Percentiles rank a stretch among this genome's conserved stretches.
Evolutionary conservation across 2,113 vertebrate genomes (phyloP).

Genomic region (Hiodon tergisus): DNA sequence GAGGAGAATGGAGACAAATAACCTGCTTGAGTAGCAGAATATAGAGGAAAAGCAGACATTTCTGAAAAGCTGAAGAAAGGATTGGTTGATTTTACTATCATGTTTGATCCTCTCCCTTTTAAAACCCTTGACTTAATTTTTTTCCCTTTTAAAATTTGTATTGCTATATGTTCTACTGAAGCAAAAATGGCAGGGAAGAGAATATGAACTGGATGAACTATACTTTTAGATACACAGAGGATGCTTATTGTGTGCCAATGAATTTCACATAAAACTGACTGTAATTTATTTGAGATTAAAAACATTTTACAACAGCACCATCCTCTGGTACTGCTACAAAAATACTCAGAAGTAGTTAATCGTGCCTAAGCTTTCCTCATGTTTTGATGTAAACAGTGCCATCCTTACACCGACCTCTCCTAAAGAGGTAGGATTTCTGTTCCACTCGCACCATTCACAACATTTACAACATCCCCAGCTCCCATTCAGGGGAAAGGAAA

Average conservation of each 20-base stretch:
- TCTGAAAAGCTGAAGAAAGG: not conserved
- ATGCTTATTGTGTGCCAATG: too few relatives aligned
- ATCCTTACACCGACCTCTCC: not conserved
- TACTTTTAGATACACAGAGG: too few relatives aligned
- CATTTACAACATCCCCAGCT: not conserved
- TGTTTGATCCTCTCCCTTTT: not conserved
- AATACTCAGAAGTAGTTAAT: not conserved
- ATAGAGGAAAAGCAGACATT: not conserved
- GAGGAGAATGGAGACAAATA: constrained; percentile 35
- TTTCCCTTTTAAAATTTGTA: not conserved
- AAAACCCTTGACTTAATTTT: not conserved
- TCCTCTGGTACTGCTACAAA: constrained; percentile 14
- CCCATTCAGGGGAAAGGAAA: too few relatives aligned
- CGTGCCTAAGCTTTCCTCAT: too few relatives aligned
- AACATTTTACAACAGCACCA: constrained; percentile 23
- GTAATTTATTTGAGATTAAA: constrained; percentile 7
- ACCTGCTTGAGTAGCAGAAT: constrained; percentile 15
- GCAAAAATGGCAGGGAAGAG: too few relatives aligned
- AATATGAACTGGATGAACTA: too few relatives aligned
- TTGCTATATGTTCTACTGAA: too few relatives aligned
- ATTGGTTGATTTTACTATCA: not conserved
- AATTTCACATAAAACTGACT: not conserved
- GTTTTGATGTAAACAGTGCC: not conserved
- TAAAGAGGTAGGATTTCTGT: not conserved
- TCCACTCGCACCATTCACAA: not conserved